Evolutionary conservation across 2,113 vertebrate genomes (phyloP).

Genomic region (Cyphomyrus plagiostoma): DNA sequence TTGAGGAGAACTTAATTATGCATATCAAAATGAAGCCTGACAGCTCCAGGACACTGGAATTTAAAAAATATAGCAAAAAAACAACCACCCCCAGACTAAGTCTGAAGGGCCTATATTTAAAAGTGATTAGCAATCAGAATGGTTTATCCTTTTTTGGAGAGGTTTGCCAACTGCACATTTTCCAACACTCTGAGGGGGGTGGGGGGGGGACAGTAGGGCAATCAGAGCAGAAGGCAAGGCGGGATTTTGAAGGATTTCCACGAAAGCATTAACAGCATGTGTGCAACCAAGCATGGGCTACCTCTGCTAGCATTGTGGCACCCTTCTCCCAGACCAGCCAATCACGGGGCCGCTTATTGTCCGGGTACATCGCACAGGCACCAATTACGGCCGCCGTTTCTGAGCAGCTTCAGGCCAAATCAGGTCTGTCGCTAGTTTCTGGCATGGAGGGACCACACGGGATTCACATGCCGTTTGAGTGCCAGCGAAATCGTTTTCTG

Average conservation of each 20-base stretch:
- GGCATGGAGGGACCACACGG: not conserved
- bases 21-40: not conserved
- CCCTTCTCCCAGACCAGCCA: not conserved
- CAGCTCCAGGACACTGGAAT: not conserved
- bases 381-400: not conserved
- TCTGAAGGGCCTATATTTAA: not conserved
- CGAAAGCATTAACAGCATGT: not conserved
- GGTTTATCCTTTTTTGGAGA: not conserved
- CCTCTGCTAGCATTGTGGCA: not conserved
- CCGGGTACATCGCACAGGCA: not conserved
- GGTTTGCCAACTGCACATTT: not conserved
- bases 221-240: not conserved
- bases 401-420: not conserved
- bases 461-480: not conserved
- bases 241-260: not conserved
- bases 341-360: not conserved
- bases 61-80: not conserved
- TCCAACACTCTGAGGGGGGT: not conserved
- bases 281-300: not conserved
- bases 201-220: not conserved
- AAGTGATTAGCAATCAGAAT: slow-evolving; percentile 1
- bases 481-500: not conserved
- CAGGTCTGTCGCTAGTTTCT: not conserved
- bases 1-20: not conserved
- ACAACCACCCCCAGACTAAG: not conserved